Conservation (phyloP, 2,888 invertebrate species). For the Drosophila anceps region DNA sequence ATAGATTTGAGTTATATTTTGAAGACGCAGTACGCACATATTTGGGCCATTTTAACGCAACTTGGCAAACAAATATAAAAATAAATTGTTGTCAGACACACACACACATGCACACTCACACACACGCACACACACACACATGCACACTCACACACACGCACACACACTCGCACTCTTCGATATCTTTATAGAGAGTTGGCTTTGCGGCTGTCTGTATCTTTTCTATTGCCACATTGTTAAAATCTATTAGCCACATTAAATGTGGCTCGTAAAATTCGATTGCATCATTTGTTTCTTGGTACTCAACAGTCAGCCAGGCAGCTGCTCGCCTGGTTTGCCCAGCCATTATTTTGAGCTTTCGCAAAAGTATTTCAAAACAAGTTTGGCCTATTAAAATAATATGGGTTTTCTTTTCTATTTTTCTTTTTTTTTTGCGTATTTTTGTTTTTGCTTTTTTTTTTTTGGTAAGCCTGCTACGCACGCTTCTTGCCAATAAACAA, state of each 20-base stretch:
- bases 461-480: conserved; percentile 13
- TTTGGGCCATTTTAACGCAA: conserved; percentile 75
- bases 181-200: conserved; percentile 40
- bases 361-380: conserved; percentile 78
- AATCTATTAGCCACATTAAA: conserved; percentile 81
- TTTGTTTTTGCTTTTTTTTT: neutral
- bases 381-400: conserved; percentile 70
- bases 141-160: conserved; percentile 33
- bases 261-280: conserved; percentile 82
- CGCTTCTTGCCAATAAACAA: conserved; percentile 66
- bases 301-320: conserved; percentile 41
- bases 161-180: conserved; percentile 16
- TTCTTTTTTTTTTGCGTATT: neutral
- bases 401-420: conserved; percentile 33
- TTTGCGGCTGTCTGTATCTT: conserved; percentile 75
- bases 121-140: conserved; percentile 21
- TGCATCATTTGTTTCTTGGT: conserved; percentile 78
- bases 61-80: conserved; percentile 81
- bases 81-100: conserved; percentile 74
- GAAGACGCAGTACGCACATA: conserved; percentile 52
- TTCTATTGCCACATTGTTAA: conserved; percentile 82
- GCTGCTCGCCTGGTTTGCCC: conserved; percentile 7
- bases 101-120: conserved; percentile 36
- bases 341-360: conserved; percentile 50
- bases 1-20: conserved; percentile 72